phyloP scores from a whole-genome alignment of 1,140 invertebrate genomes.

The Rhopalosiphum maidis region DNA sequence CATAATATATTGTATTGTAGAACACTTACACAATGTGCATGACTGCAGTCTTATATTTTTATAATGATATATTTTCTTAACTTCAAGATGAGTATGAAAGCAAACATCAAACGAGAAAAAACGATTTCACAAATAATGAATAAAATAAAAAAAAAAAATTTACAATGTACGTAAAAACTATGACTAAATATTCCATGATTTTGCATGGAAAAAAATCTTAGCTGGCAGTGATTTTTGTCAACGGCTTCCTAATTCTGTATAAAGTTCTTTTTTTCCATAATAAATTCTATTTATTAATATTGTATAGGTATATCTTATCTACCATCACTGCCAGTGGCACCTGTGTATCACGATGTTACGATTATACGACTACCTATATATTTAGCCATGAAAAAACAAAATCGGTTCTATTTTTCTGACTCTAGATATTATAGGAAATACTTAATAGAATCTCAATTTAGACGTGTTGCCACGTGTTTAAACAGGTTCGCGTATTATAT shows the following conservation, averaged over 20 bases:
- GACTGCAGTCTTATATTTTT: not conserved
- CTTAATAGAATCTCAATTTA: not conserved
- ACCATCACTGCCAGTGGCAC: no score
- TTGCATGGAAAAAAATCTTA: no score
- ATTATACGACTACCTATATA: no score
- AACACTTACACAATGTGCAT: not conserved
- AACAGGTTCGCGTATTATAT: no score
- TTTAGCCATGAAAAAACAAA: not conserved
- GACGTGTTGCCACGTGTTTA: not conserved
- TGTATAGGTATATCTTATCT: no score
- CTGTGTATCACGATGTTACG: no score
- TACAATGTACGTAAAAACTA: not conserved
- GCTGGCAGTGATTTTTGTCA: no score
- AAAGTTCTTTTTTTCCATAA: no score
- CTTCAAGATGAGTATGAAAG: not conserved
- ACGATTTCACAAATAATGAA: constrained; percentile 4
- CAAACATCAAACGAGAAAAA: not conserved
- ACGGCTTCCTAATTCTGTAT: no score
- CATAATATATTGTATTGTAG: not conserved
- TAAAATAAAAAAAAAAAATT: not conserved
- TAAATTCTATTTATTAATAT: no score
- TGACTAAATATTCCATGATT: no score
- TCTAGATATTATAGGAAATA: not conserved
- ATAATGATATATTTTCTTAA: constrained; percentile 35
- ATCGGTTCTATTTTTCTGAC: not conserved